Conservation (phyloP, 2,888 invertebrate genomes). For the Caenorhabditis sp. region DNA sequence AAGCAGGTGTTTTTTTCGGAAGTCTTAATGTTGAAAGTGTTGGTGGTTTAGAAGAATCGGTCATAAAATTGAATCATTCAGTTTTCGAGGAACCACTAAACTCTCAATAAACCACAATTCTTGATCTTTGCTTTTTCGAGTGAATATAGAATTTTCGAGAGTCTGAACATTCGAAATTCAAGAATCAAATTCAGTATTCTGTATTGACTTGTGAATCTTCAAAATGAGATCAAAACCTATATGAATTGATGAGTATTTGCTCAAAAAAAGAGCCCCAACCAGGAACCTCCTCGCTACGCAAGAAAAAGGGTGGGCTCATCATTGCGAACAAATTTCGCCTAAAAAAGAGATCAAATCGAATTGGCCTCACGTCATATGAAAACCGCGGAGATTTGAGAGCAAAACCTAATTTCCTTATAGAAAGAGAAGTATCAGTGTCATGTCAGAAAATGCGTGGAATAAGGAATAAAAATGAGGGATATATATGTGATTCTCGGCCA, state of each 20-base stretch:
- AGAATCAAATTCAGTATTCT: no score
- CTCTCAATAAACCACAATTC: no score
- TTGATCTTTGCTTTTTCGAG: no score
- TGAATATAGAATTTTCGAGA: no score
- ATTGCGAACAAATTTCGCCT: not conserved
- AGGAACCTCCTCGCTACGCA: not conserved
- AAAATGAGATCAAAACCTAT: no score
- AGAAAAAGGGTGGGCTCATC: not conserved
- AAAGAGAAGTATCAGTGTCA: slow-evolving; percentile 23
- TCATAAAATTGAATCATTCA: no score
- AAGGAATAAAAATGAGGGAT: not conserved
- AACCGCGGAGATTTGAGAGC: not conserved
- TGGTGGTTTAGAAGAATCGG: no score
- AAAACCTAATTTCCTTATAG: slow-evolving; percentile 40
- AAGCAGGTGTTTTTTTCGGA: no score
- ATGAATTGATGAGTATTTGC: not conserved
- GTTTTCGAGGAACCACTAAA: no score
- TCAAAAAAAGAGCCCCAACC: not conserved
- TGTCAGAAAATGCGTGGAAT: slow-evolving; percentile 5
- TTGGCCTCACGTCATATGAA: slow-evolving; percentile 19
- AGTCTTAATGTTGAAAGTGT: no score
- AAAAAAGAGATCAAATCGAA: slow-evolving; percentile 18
- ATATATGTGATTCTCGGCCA: not conserved
- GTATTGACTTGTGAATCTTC: no score
- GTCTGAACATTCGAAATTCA: no score